Evolutionary conservation across 1,140 invertebrate species (phyloP).

Genomic region (Orchesella cincta): DNA sequence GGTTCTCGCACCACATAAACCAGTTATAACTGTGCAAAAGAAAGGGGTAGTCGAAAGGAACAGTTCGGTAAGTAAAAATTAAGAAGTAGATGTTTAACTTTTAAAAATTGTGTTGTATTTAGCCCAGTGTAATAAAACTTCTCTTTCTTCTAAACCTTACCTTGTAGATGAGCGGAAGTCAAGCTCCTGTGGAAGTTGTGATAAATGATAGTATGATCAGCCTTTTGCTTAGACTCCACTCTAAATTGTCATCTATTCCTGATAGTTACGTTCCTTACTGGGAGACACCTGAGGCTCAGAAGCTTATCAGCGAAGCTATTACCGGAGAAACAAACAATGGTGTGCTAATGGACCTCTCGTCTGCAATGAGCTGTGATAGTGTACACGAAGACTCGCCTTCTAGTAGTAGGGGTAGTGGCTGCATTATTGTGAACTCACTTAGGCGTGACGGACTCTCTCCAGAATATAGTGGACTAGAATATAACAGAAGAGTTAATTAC

Average conservation of each 20-base stretch:
- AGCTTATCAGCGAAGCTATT: constrained; percentile 39
- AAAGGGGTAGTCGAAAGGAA: constrained; percentile 43
- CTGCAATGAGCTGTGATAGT: constrained; percentile 52
- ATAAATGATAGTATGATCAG: constrained; percentile 83
- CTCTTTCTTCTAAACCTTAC: no score
- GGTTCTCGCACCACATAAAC: constrained; percentile 40
- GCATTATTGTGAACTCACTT: background rate
- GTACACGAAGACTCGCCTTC: constrained; percentile 50
- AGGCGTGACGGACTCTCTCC: background rate
- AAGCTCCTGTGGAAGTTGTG: constrained; percentile 61
- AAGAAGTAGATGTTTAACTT: background rate
- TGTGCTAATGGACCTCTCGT: constrained; percentile 30
- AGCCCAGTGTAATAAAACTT: background rate
- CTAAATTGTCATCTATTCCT: constrained; percentile 77
- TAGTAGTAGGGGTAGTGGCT: background rate
- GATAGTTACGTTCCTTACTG: constrained; percentile 70
- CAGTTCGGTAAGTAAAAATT: background rate
- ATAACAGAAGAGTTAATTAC: constrained; percentile 32
- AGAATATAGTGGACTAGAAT: no score
- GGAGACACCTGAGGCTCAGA: constrained; percentile 42
- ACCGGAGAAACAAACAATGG: constrained; percentile 32
- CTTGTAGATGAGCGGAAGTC: constrained; percentile 22
- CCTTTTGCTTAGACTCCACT: constrained; percentile 87
- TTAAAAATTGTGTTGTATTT: background rate
- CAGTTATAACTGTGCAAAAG: constrained; percentile 37